Evolutionary conservation across 2,888 invertebrate genomes (phyloP), one percentile per base, ranked within the genome.

Genomic region (Phalangium opilio): DNA sequence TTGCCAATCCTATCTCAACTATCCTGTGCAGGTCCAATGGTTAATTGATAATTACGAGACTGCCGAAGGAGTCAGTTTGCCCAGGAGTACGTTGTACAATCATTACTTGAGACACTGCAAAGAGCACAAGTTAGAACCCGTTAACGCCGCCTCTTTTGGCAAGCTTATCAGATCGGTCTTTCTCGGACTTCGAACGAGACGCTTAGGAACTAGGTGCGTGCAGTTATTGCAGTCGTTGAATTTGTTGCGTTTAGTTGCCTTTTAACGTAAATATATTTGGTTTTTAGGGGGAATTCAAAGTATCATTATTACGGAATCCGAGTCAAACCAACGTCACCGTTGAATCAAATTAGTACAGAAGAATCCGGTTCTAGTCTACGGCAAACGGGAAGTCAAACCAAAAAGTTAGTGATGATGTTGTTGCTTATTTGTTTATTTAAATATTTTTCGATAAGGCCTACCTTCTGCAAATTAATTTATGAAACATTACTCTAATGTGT

Each of bases 221-320:
- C 27, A 27, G 8, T 27, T 27, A 27, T 4, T 27, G 27, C 27
- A 27, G 27, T 27, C 8, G 8, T 27, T 4, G 8, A 27, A 27
- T 4, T 7, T 7, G 27, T 27, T 4, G 27, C 27, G 4, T 27
- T 27, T 27, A 27, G 4, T 27, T 27, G 27, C 27, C 27, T 8
- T 8, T 27, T 27, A 27, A 27, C 14, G 14, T n/a, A 34, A 34
- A 34, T 4, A 34, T n/a, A 14, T 4, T 34, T 4, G 34, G 8
- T 36, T 38, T 1, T 38, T 38, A 53, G 53, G 34, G 95, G 96
- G 33, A 95, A 96, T 71, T 95, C 93, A 19, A 96, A 95, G 67
- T 98, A 99, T 67, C 98, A 98, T 71, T 98, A 98, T 70, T 96
- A 98, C 71, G 98, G 98, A n/a, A 96, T 98, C 57, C 76, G 96